Base-by-base conservation (phyloP, 2,888 invertebrate species). In the Cephus sareptanus region DNA sequence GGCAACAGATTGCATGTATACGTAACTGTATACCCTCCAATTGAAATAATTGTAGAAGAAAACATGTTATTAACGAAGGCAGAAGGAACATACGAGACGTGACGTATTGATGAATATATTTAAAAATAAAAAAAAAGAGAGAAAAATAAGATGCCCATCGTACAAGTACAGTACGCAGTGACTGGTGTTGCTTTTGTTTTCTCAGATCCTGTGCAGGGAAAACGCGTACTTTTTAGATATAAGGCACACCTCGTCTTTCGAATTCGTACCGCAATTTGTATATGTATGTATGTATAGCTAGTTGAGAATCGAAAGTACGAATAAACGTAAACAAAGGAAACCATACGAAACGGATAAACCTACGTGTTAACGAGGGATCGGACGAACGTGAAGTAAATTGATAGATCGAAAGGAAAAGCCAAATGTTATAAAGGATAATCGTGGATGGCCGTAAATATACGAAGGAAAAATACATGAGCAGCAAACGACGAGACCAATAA, bases 401-500 rank as follows among this genome's bases (percentile, higher is more conserved):
- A 56, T 23, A 9, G 56, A 56, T 56, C 56, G 56, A 56, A 56
- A 23, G 23, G 23, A 9, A 23, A 9, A 23, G 23, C 2, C 56
- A 56, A 56, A 15, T 4, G 40, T 40, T 40, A 40, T 15, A 4
- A 15, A 9, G 23, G 23, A 56, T 56, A 9, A 56, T 56, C 23
- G 23, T 56, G 56, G 23, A 56, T 6, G 33, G 71, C 23, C 31
- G 71, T n/a, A 12, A 71, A 31, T n/a, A 6, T n/a, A 12, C 0
- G 15, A 71, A 15, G 31, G 71, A 35, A 35, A 12, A 13, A 56
- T 56, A 23, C 71, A 9, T 71, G 71, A 71, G 71, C 71, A 15
- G 71, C 71, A 13, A 78, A 84, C 82, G 76, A 80, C 77, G 78
- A 83, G 84, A 87, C 84, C 84, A 85, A 86, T 80, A 79, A 85